Percentiles rank a stretch among this genome's conserved stretches.
phyloP scores from a whole-genome alignment of 1,140 invertebrate genomes.

The Drosophila setifemur region DNA sequence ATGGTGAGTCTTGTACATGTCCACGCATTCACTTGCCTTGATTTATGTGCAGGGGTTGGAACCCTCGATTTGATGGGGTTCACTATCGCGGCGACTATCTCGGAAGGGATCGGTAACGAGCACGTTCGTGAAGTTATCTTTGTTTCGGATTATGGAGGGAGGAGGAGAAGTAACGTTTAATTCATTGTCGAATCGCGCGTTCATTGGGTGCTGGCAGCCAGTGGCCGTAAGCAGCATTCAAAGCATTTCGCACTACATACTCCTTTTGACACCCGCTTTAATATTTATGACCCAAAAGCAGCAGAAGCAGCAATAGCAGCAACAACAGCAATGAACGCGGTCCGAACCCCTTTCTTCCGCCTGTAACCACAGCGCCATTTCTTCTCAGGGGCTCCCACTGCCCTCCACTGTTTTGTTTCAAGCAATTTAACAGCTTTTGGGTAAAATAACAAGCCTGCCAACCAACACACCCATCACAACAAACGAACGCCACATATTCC shows the following conservation, averaged over 20 bases:
- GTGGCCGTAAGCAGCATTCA: slow-evolving; percentile 17
- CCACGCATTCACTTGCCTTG: slow-evolving; percentile 25
- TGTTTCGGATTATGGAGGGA: not conserved
- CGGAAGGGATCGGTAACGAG: slow-evolving; percentile 11
- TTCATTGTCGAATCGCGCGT: slow-evolving; percentile 22
- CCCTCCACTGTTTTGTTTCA: slow-evolving; percentile 62
- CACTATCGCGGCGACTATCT: slow-evolving; percentile 13
- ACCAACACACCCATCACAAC: slow-evolving; percentile 45
- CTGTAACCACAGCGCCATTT: slow-evolving; percentile 25
- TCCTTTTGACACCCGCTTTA: slow-evolving; percentile 54
- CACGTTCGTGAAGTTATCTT: slow-evolving; percentile 14
- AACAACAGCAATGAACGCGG: slow-evolving; percentile 22
- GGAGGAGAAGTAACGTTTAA: slow-evolving; percentile 18
- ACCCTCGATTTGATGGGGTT: not conserved
- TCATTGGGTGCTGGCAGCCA: slow-evolving; percentile 7
- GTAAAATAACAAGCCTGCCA: slow-evolving; percentile 74
- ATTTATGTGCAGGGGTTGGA: slow-evolving; percentile 17
- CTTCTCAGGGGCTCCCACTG: no score
- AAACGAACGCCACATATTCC: slow-evolving; percentile 52
- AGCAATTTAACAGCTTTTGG: slow-evolving; percentile 80
- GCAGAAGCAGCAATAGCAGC: not conserved
- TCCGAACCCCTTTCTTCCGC: not conserved
- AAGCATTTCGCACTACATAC: slow-evolving; percentile 63
- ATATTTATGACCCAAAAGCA: slow-evolving; percentile 57
- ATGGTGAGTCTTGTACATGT: slow-evolving; percentile 14